Base-by-base conservation (phyloP, 1,140 invertebrate genomes). In the Heliconius nattereri region DNA sequence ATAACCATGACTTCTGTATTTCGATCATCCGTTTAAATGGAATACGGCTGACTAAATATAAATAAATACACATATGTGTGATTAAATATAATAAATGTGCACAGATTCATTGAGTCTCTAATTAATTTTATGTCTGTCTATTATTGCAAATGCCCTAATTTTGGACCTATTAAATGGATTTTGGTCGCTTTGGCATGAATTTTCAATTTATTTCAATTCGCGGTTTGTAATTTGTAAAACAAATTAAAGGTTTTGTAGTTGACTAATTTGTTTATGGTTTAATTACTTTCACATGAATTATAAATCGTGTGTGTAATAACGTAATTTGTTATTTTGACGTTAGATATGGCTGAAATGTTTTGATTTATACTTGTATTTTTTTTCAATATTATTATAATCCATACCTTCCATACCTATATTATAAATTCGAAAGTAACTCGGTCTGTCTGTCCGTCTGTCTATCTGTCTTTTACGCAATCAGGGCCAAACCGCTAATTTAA, bases 61-160 rank as follows among this genome's bases (percentile, higher is more conserved):
- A 57, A 54, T 54, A 19, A 57, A 57, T 23, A 57, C 7, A 23
- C 54, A 57, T n/a, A 54, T 54, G 20, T 57, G 20, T 57, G 20
- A 57, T 57, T 29, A 66, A 66, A 66, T 66, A 66, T 66, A 57
- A 54, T 57, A 29, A 75, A 54, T 35, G 20, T 57, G 52, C 13
- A 75, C 11, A 32, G 49, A 45, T 76, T 40, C 70, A 80, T 23
- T 72, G 78, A 76, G 71, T 80, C 74, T 71, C 71, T 80, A 72
- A 80, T 79, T 80, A 75, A 80, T 80, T 80, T 76, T 72, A 71
- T 74, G 70, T 76, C 74, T 74, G 66, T 80, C 78, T 80, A 80
- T 80, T 76, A 80, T 71, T 35, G 76, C 60, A 70, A 70, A 57
- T 57, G 78, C 78, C 32, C 74, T 80, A 71, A 71, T 76, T 80